These are phyloP conservation scores for Aptenodytes patagonicus DNA, from an alignment of 2,113 vertebrate species.

Conservation along the genomic window DNA sequence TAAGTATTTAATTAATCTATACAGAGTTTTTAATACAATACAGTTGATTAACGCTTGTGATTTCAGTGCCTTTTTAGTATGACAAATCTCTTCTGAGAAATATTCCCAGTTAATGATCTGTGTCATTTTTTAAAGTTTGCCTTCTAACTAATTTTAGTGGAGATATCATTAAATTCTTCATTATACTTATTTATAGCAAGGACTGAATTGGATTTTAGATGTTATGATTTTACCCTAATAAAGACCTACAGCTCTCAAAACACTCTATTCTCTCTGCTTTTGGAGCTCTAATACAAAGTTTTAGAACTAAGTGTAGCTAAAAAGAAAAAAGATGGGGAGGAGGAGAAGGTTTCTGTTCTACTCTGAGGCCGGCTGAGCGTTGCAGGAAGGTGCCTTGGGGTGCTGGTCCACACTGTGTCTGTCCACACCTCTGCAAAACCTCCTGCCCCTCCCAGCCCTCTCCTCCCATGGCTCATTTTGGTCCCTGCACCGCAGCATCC, in stretches of 20 bases:
- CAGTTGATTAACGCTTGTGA: constrained; percentile 68
- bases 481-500: background rate
- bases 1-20: constrained; percentile 71
- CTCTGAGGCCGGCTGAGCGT: background rate
- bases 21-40: constrained; percentile 64
- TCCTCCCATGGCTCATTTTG: background rate
- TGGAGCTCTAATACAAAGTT: background rate
- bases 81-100: constrained; percentile 72
- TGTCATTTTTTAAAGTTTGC: constrained; percentile 69
- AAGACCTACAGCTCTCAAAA: constrained; percentile 20
- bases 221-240: constrained; percentile 19
- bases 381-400: background rate
- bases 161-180: constrained; percentile 56
- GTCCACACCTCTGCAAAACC: background rate
- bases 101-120: constrained; percentile 71
- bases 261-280: background rate
- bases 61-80: constrained; percentile 69
- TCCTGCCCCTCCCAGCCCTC: background rate
- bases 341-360: background rate
- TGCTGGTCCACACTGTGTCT: background rate
- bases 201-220: constrained; percentile 26
- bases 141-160: constrained; percentile 63
- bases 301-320: background rate
- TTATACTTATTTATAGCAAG: constrained; percentile 42
- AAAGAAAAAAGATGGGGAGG: background rate